These are phyloP conservation scores for Hirudo medicinalis DNA, from an alignment of 1,140 invertebrate species.

Conservation along the genomic window DNA sequence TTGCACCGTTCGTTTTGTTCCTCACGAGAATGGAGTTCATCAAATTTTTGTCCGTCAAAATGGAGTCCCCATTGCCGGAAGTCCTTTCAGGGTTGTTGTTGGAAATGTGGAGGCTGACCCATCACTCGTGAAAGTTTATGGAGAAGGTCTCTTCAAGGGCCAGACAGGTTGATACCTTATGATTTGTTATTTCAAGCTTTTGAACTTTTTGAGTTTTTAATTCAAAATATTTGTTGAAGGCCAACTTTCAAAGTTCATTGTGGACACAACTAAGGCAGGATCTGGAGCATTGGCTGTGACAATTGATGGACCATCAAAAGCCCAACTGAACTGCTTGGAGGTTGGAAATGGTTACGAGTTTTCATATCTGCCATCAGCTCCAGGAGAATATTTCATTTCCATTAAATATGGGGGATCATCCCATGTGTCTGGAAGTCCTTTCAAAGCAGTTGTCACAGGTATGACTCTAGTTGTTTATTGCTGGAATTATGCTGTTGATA, in stretches of 20 bases:
- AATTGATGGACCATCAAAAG: constrained; percentile 85
- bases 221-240: constrained; percentile 42
- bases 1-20: constrained; percentile 77
- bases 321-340: constrained; percentile 49
- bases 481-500: neutral
- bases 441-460: constrained; percentile 50
- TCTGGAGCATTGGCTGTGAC: constrained; percentile 78
- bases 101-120: constrained; percentile 90
- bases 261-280: constrained; percentile 87
- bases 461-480: neutral
- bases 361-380: constrained; percentile 78
- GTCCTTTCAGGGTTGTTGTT: constrained; percentile 80
- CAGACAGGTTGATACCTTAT: constrained; percentile 33
- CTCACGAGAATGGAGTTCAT: constrained; percentile 85
- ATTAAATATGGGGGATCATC: constrained; percentile 81
- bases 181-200: neutral
- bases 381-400: constrained; percentile 87
- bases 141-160: constrained; percentile 56
- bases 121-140: constrained; percentile 74
- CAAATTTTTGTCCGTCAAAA: constrained; percentile 88
- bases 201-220: neutral
- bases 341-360: constrained; percentile 93
- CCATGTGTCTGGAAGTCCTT: constrained; percentile 86
- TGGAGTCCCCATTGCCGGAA: constrained; percentile 84
- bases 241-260: constrained; percentile 80